Conservation (phyloP, 2,113 vertebrate genomes). For the Colistium nudipinnis region DNA sequence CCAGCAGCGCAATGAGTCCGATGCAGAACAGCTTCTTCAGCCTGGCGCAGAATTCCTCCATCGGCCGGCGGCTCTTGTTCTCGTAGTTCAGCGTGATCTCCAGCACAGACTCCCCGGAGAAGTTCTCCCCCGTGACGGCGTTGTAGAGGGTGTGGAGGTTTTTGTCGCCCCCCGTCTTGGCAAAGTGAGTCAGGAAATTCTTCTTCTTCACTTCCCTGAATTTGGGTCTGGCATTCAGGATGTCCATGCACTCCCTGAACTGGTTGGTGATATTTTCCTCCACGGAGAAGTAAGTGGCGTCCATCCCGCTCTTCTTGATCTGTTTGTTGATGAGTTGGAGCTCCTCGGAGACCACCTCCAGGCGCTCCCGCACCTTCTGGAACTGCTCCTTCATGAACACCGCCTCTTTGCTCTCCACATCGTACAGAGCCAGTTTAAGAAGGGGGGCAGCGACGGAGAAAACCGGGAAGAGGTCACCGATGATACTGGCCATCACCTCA, state of each 20-base stretch:
- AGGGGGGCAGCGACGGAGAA: conserved; percentile 83
- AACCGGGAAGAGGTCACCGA: conserved; percentile 81
- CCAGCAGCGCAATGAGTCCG: conserved; percentile 81
- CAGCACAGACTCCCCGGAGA: conserved; percentile 79
- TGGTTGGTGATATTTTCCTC: conserved; percentile 84
- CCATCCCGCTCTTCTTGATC: conserved; percentile 78
- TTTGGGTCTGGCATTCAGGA: conserved; percentile 82
- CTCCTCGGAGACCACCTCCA: conserved; percentile 81
- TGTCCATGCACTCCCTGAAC: conserved; percentile 86
- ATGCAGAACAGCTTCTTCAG: conserved; percentile 84
- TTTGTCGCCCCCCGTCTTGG: conserved; percentile 76
- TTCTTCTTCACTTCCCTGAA: conserved; percentile 82
- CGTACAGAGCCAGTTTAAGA: conserved; percentile 79
- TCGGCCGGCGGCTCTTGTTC: conserved; percentile 77
- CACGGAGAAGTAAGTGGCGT: conserved; percentile 78
- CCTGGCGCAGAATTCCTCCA: conserved; percentile 82
- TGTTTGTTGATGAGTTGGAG: conserved; percentile 76
- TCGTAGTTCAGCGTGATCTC: conserved; percentile 81
- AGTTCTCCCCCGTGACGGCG: conserved; percentile 78
- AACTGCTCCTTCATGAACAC: conserved; percentile 84
- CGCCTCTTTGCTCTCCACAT: conserved; percentile 82
- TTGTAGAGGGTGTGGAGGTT: conserved; percentile 79
- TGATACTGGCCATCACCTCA: conserved; percentile 79
- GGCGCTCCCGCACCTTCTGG: conserved; percentile 79
- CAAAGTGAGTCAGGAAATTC: conserved; percentile 80